Base-by-base conservation (phyloP, 1,140 invertebrate genomes). In the Lycorma delicatula region DNA sequence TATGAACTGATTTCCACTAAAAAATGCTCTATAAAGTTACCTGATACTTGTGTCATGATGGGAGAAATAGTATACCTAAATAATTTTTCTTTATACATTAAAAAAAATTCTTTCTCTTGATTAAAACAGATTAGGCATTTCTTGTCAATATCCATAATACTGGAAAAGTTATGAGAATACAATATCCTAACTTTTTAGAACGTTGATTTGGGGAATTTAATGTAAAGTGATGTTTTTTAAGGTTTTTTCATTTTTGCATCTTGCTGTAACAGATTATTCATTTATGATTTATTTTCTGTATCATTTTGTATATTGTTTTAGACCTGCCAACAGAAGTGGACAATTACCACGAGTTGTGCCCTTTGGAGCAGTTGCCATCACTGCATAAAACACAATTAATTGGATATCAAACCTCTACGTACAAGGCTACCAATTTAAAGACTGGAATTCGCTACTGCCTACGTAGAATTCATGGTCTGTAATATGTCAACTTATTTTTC, bases 341-440 rank as follows among this genome's bases (percentile, higher is more conserved):
- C 66, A 89, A 87, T 68, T 98, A 94, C 72, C 83, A 90, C 57
- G 89, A 95, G 50, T 68, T 97, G 22, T 85, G 84, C 66, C 93
- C 92, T 0, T 70, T 97, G 49, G 93, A 98, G 72, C 68, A 74
- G n/a, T 71, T 75, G 3, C 70, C 71, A 12, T 44, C 68, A n/a
- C 63, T 70, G 27, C 74, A 73, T 50, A 66, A 66, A 68, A 79
- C 89, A 70, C 70, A 82, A 62, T 68, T 83, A 69, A 68, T 89
- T 71, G 83, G 85, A 18, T 89, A 87, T 68, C 83, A 85, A 63
- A 87, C 86, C 41, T 87, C 88, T n/a, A 89, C 89, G 44, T 97
- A 93, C 73, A 92, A 94, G 76, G 94, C 90, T 51, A 86, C 87
- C 38, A 87, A 93, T 75, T 82, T 87, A 2, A 91, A 91, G 75